Evolutionary conservation across 2,797 vertebrate species (phyloP), one percentile per base, ranked within the genome.

Genomic region (Sebastes variabilis): DNA sequence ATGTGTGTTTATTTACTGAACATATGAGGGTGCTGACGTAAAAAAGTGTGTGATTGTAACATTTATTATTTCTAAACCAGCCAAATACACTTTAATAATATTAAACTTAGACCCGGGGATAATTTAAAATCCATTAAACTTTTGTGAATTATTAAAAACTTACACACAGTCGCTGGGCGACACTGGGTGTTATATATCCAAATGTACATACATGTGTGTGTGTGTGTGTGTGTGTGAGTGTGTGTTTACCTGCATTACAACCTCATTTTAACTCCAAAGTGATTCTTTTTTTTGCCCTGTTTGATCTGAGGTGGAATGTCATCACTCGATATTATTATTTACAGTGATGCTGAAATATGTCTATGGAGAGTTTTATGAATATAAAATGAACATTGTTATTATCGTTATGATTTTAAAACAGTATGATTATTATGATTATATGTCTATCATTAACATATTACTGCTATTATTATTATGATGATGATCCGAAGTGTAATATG

Each of bases 161-260:
- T 72, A 52, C 69, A 79, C 92, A 85, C 88, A 80, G 96, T 97
- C 96, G 96, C 97, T 86, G 97, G 96, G 89, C 96, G 95, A 97
- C 90, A 74, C 72, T 85, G 67, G 73, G 83, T 87, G 87, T 91
- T 93, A 77, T 89, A 94, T 94, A 83, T 92, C 65, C 78, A 84
- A 76, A 91, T 86, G 91, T 89, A 89, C 58, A 89, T 82, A 84
- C 56, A 36, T 58, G 14, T 78, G 76, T 49, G 59, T 68, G 81
- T 55, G 61, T 32, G 32, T 38, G 12, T 38, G 72, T 78, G 64
- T 59, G 68, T 30, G 61, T 29, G 16, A 77, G 75, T 75, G 58
- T 65, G 81, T 32, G 75, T 56, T 49, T 66, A 64, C 61, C 62
- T 66, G 59, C 86, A 86, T 87, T 81, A 72, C 74, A 87, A 79